Evolutionary conservation across 2,113 vertebrate genomes (phyloP).

Genomic region (Clarias gariepinus): DNA sequence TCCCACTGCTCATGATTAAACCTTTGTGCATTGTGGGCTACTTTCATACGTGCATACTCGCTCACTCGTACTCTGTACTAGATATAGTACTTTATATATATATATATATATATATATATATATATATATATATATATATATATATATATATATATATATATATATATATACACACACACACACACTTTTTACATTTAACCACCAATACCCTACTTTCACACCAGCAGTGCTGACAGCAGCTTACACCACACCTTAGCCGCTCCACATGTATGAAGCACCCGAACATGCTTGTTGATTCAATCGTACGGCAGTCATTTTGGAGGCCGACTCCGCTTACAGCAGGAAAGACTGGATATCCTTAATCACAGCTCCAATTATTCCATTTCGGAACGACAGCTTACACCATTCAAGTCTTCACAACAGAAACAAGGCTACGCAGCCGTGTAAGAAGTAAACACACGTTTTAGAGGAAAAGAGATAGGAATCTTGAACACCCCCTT

Average conservation of each 20-base stretch:
- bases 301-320: constrained; percentile 27
- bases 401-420: constrained; percentile 1
- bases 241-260: constrained; percentile 1
- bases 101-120: background rate
- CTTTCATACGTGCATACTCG: background rate
- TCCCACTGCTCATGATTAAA: constrained; percentile 24
- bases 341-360: constrained; percentile 21
- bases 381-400: constrained; percentile 2
- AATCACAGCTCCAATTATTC: constrained; percentile 6
- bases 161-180: too few relatives aligned
- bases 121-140: background rate
- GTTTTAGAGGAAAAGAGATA: too few relatives aligned
- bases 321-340: constrained; percentile 20
- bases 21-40: background rate
- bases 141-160: background rate
- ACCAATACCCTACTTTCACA: background rate
- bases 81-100: background rate
- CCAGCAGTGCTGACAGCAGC: background rate
- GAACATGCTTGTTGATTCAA: background rate
- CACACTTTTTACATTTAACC: background rate
- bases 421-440: background rate
- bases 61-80: background rate
- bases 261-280: constrained; percentile 8
- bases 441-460: too few relatives aligned
- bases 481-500: too few relatives aligned